Conservation (phyloP, 2,888 invertebrate species). For the Xanthia togata region DNA sequence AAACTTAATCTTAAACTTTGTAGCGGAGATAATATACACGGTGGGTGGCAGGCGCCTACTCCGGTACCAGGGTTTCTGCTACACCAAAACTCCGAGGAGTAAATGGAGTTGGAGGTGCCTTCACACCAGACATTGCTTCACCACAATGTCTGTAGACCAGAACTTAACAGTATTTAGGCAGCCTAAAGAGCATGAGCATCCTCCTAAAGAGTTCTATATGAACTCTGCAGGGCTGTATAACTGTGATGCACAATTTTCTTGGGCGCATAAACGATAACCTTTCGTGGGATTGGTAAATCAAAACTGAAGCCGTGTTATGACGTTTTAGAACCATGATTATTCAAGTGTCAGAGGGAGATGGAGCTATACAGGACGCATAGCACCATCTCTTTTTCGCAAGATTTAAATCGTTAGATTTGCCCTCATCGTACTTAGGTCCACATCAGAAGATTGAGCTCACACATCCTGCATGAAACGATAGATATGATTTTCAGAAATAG, state of each 20-base stretch:
- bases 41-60: constrained; percentile 62
- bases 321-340: neutral
- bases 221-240: constrained; percentile 52
- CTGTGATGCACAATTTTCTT: constrained; percentile 30
- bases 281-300: neutral
- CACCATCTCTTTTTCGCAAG: neutral
- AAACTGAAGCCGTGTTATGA: neutral
- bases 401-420: neutral
- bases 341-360: neutral
- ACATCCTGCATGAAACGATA: neutral
- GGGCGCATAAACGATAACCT: constrained; percentile 26
- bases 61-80: constrained; percentile 70
- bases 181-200: constrained; percentile 64
- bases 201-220: constrained; percentile 56
- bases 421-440: neutral
- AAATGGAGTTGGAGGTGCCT: constrained; percentile 73
- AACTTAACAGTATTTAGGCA: constrained; percentile 43
- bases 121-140: constrained; percentile 72
- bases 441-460: neutral
- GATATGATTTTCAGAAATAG: neutral
- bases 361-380: neutral
- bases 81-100: constrained; percentile 63
- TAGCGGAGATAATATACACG: constrained; percentile 70
- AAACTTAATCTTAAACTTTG: constrained; percentile 30
- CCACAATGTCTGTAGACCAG: constrained; percentile 62